Percentiles rank a stretch among this genome's conserved stretches.
Evolutionary conservation across 2,888 invertebrate genomes (phyloP).

Genomic region (Drosophila testacea): DNA sequence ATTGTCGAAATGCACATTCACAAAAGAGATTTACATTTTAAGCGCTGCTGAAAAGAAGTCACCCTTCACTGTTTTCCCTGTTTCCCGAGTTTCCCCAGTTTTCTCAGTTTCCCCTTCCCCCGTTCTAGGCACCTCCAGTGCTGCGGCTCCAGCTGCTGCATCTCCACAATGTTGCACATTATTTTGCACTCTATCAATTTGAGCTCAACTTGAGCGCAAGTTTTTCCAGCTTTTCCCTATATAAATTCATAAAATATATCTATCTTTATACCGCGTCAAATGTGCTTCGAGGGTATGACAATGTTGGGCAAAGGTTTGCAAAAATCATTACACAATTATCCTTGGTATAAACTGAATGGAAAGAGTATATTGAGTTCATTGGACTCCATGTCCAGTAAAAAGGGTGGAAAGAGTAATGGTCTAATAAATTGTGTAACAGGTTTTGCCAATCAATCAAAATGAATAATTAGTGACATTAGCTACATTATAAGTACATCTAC

Average conservation of each 20-base stretch:
- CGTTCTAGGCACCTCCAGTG: too few relatives aligned
- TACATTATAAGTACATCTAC: not conserved
- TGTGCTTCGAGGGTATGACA: not conserved
- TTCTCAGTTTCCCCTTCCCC: not conserved
- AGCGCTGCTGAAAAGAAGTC: conserved; percentile 22
- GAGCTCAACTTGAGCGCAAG: conserved; percentile 52
- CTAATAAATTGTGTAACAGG: conserved; percentile 1
- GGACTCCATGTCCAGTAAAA: not conserved
- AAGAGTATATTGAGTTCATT: not conserved
- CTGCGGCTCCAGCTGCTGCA: conserved; percentile 4
- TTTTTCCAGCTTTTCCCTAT: conserved; percentile 37
- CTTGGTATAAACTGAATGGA: not conserved
- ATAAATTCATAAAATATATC: conserved; percentile 23
- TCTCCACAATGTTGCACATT: conserved; percentile 71
- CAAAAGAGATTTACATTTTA: conserved; percentile 52
- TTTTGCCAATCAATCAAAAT: conserved; percentile 12
- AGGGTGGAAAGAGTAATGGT: not conserved
- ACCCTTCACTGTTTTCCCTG: not conserved
- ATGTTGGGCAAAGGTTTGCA: not conserved
- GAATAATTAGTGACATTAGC: conserved; percentile 2
- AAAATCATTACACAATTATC: not conserved
- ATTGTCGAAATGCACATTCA: conserved; percentile 53
- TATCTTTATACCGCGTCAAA: conserved; percentile 14
- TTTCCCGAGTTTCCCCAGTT: not conserved
- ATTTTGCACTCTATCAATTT: conserved; percentile 75